Percentiles rank a stretch among this genome's conserved stretches.
These are phyloP conservation scores for Oligia strigilis DNA, from an alignment of 2,888 invertebrate species.

Conservation along the genomic window DNA sequence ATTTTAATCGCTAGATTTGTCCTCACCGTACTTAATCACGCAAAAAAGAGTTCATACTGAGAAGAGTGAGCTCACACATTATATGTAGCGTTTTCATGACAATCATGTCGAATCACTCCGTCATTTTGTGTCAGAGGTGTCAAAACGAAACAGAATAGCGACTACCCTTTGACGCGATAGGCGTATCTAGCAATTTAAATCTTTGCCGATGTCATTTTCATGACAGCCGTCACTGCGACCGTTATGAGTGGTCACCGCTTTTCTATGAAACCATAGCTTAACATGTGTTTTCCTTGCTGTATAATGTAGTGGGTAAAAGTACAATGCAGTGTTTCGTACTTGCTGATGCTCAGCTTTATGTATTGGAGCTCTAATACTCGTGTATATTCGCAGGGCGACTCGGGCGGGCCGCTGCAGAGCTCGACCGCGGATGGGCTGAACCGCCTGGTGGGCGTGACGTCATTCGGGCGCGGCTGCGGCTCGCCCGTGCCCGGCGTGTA, in stretches of 20 bases:
- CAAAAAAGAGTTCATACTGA: not conserved
- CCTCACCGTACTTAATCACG: not conserved
- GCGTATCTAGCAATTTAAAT: not conserved
- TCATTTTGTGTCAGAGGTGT: too few species aligned
- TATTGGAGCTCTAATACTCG: not conserved
- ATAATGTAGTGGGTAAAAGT: not conserved
- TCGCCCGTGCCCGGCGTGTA: slow-evolving; percentile 85
- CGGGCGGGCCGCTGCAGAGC: slow-evolving; percentile 85
- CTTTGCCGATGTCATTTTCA: not conserved
- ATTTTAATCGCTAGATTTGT: not conserved
- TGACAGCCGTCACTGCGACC: not conserved
- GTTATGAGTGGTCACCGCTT: not conserved
- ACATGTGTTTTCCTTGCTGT: not conserved
- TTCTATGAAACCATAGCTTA: not conserved
- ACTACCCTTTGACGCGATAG: not conserved
- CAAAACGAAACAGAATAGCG: not conserved
- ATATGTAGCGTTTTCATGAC: too few species aligned
- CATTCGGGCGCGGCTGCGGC: slow-evolving; percentile 87
- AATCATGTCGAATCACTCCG: too few species aligned
- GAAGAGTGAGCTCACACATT: too few species aligned
- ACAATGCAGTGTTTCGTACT: not conserved
- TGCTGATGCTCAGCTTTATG: not conserved
- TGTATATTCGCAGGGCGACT: slow-evolving; percentile 81
- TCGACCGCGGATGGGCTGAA: slow-evolving; percentile 72
- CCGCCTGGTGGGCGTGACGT: slow-evolving; percentile 85